A percentile compares a stretch with the other conserved stretches of the same genome.
Conservation (phyloP, 2,113 vertebrate genomes). For the Antechinus flavipes region DNA sequence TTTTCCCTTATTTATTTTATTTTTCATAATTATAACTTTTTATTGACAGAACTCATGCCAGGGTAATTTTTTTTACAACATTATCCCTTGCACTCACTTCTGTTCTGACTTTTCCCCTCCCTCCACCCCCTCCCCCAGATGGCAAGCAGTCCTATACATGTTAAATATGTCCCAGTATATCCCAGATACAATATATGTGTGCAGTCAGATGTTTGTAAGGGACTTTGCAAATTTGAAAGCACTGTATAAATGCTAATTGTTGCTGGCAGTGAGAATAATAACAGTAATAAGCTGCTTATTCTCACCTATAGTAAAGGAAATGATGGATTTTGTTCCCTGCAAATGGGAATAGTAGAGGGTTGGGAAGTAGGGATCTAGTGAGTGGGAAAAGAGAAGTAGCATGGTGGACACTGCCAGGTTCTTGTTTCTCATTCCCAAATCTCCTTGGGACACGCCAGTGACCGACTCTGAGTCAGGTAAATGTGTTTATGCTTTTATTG, state of each 20-base stretch:
- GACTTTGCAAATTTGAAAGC: not conserved
- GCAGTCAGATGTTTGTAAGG: not conserved
- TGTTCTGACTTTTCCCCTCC: too few relatives aligned
- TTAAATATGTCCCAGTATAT: too few relatives aligned
- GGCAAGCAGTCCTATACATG: too few relatives aligned
- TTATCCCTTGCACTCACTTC: too few relatives aligned
- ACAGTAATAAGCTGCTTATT: not conserved
- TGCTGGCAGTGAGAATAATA: not conserved
- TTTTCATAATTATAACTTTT: too few relatives aligned
- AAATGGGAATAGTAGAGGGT: not conserved
- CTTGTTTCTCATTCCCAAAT: not conserved
- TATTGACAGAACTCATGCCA: too few relatives aligned
- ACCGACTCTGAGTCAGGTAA: not conserved
- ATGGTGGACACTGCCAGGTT: not conserved
- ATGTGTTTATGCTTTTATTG: conserved; percentile 61
- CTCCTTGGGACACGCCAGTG: not conserved
- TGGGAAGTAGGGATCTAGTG: not conserved
- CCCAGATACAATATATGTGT: too few relatives aligned
- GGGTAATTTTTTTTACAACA: too few relatives aligned
- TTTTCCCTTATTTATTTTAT: too few relatives aligned
- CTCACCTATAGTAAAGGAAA: not conserved
- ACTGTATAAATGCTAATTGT: not conserved
- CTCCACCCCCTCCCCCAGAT: too few relatives aligned
- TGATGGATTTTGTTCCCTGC: not conserved
- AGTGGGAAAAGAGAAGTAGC: not conserved